These are phyloP conservation scores for Macrosteles quadrilineatus DNA, from an alignment of 1,140 invertebrate species.

Conservation along the genomic window DNA sequence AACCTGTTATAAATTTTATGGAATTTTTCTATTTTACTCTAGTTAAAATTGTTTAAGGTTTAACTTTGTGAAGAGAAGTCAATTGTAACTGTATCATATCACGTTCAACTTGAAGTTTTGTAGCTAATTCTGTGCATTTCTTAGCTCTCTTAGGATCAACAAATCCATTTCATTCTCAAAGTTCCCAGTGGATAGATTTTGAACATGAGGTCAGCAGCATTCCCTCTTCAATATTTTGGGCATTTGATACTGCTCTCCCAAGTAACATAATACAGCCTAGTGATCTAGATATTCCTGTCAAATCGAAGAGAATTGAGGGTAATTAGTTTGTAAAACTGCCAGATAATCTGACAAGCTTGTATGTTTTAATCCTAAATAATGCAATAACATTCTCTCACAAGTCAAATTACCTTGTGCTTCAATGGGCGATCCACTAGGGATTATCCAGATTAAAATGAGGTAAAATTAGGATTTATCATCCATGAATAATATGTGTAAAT, in stretches of 20 bases:
- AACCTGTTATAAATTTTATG: too few relatives aligned
- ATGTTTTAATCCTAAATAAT: too few relatives aligned
- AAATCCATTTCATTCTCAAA: conserved; percentile 19
- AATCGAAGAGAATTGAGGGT: conserved; percentile 2
- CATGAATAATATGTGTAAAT: too few relatives aligned
- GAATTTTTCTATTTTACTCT: too few relatives aligned
- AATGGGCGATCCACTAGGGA: conserved; percentile 17
- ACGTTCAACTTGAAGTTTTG: too few relatives aligned
- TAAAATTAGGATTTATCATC: too few relatives aligned
- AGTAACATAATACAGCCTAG: conserved; percentile 18
- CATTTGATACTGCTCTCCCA: conserved; percentile 16
- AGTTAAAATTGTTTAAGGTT: too few relatives aligned
- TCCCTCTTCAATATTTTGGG: conserved; percentile 33
- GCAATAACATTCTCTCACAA: conserved; percentile 17
- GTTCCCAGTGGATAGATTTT: conserved; percentile 24
- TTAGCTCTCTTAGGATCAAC: conserved; percentile 6
- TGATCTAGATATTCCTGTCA: conserved; percentile 31
- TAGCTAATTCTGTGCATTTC: background rate
- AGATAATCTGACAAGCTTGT: too few relatives aligned
- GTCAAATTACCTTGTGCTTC: background rate
- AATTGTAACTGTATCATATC: too few relatives aligned
- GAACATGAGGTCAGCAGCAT: conserved; percentile 12
- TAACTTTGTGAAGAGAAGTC: too few relatives aligned
- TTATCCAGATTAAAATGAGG: too few relatives aligned
- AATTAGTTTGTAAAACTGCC: too few relatives aligned